phyloP scores from a whole-genome alignment of 2,797 vertebrate species.

The Acipenser transmontanus region DNA sequence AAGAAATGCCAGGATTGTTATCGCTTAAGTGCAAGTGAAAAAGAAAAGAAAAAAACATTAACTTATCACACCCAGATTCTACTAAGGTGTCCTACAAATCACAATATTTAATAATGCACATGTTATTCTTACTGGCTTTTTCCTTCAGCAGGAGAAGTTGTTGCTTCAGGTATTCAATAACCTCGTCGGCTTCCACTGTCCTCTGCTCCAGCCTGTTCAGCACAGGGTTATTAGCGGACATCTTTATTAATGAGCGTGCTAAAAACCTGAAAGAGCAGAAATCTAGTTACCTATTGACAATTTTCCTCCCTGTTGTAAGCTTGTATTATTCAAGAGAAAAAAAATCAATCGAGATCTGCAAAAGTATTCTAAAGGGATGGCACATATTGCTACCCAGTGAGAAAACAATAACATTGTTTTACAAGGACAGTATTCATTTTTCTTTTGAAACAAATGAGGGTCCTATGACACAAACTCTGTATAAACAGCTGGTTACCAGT shows the following conservation, averaged over 20 bases:
- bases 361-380: no score
- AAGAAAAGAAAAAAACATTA: background rate
- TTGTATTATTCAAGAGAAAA: no score
- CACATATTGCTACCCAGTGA: no score
- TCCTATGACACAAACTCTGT: no score
- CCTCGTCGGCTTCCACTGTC: slow-evolving; percentile 86
- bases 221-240: slow-evolving; percentile 76
- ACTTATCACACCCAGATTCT: background rate
- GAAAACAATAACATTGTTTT: no score
- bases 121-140: slow-evolving; percentile 79
- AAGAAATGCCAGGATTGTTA: no score
- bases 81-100: background rate
- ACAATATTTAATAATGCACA: slow-evolving; percentile 2
- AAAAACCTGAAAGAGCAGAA: slow-evolving; percentile 62
- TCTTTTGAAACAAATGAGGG: no score
- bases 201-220: slow-evolving; percentile 87
- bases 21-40: no score
- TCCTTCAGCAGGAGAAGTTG: slow-evolving; percentile 92
- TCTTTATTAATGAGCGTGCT: slow-evolving; percentile 68
- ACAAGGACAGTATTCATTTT: no score
- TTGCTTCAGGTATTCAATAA: slow-evolving; percentile 93
- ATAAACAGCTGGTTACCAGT: slow-evolving; percentile 2
- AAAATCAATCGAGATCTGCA: no score
- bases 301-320: no score
- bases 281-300: no score